Base-by-base conservation (phyloP, 2,797 vertebrate genomes). In the Linurgus olivaceus region DNA sequence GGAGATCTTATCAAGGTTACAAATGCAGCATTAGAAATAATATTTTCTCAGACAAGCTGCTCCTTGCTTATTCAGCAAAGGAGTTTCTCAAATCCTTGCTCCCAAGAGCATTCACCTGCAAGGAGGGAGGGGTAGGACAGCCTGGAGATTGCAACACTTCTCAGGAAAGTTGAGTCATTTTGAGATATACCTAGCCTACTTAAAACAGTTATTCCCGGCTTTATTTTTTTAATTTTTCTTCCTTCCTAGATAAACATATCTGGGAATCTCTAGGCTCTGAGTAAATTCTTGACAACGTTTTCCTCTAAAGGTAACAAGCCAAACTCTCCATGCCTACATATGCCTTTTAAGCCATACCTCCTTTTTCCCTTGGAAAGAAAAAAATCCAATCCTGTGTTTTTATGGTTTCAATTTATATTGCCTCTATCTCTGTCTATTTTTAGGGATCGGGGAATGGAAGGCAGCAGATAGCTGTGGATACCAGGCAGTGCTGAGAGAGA, bases 11-110 rank as follows among this genome's bases (percentile, higher is more conserved):
- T 91, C 75, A 83, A 63, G 70, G 76, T 72, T 91, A 93, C 54
- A 95, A 86, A 94, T 38, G 80, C 20, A 92, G 40, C 47, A 91
- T 61, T 66, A 88, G 71, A 77, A 94, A 96, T 31, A 73, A 51
- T 68, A 66, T 71, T 93, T 86, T 72, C 74, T 62, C 65, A 89
- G 72, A 47, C 52, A 68, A 50, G 17, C 40, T 55, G 31, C 17
- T 89, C 71, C 61, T 86, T 73, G 68, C 83, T 90, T 62, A 73
- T 25, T 47, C 67, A 91, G 81, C 52, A 76, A 75, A 78, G 67
- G n/a, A 91, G 37, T 15, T 55, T 72, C 63, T 58, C 90, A 91
- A 59, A 58, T 66, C 55, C 42, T 51, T 3, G 3, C 47, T 88
- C 89, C 75, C 73, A 65, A 42, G 59, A 75, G 62, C 70, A n/a